Evolutionary conservation across 2,113 vertebrate genomes (phyloP), one percentile per base, ranked within the genome.

Genomic region (Callocephalon fimbriatum): DNA sequence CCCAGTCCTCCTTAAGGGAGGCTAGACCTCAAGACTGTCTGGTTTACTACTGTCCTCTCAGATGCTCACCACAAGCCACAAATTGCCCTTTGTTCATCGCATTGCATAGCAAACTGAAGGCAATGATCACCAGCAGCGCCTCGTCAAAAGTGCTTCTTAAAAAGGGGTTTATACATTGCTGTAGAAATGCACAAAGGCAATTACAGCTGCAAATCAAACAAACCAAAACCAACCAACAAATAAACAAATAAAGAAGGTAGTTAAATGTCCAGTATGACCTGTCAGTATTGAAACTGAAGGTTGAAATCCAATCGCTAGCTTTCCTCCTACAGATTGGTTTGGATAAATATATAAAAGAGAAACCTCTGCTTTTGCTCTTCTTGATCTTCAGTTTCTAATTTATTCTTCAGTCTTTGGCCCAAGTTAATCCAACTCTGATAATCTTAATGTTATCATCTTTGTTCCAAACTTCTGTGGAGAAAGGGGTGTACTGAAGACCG

Each of bases 1-100:
- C 48, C 40, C 53, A 91, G 16, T 27, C 10, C 16, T 89, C 63
- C 59, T 54, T 37, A 58, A 84, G 72, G 59, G 0, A 71, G 38
- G 13, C 73, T 58, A 74, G 81, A 63, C 9, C 2, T 25, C 0
- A 0, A 66, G 42, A n/a, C 76, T n/a, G 2, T 45, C 58, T 91
- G 35, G 42, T 80, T 58, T 67, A 73, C 25, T 75, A 4, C 50
- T 66, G 31, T 76, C 51, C 83, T 32, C 68, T 66, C 92, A 29
- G 26, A 56, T n/a, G 42, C 29, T 90, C 70, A 38, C 77, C 54
- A 38, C 80, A 91, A 90, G 38, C 88, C 94, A 85, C 88, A 90
- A 51, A 90, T 47, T 81, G 74, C 10, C 44, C 26, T 90, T 87
- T 40, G 56, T 35, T n/a, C 32, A 58, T 35, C n/a, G 32, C 32